Conservation (phyloP, 2,888 invertebrate species). For the Trypoxylon attenuatum region DNA sequence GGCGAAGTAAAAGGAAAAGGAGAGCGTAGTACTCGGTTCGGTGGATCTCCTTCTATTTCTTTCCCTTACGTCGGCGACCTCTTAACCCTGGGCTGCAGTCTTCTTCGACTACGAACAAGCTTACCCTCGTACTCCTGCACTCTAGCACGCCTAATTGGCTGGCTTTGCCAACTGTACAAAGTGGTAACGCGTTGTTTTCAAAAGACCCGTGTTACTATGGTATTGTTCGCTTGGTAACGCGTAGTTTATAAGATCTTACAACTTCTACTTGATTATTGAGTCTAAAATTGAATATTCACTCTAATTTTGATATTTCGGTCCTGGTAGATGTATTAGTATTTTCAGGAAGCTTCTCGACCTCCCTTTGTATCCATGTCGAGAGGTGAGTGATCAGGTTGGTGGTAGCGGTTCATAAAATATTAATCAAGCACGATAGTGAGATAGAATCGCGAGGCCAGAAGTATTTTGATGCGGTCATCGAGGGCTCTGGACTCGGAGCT, state of each 20-base stretch:
- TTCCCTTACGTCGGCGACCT: constrained; percentile 13
- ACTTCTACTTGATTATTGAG: no score
- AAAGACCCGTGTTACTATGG: neutral
- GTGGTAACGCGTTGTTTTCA: constrained; percentile 15
- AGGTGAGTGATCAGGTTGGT: no score
- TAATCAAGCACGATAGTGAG: no score
- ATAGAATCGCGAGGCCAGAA: neutral
- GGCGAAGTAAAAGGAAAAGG: constrained; percentile 34
- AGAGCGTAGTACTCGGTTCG: constrained; percentile 32
- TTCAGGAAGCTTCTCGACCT: no score
- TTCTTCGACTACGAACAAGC: constrained; percentile 32
- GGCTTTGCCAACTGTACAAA: constrained; percentile 20
- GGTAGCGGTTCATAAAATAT: no score
- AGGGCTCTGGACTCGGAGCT: constrained; percentile 17
- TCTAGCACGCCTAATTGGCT: constrained; percentile 43
- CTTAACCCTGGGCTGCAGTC: constrained; percentile 7
- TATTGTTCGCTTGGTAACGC: neutral
- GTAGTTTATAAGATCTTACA: neutral
- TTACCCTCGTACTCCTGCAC: constrained; percentile 19
- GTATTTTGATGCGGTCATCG: neutral
- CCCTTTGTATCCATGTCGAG: no score
- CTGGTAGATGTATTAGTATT: no score
- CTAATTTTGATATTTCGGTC: no score
- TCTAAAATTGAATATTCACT: no score
- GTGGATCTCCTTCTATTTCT: constrained; percentile 34